Evolutionary conservation across 1,140 invertebrate species (phyloP), one percentile per base, ranked within the genome.

Genomic region (Aphaenogaster ashmeadi): DNA sequence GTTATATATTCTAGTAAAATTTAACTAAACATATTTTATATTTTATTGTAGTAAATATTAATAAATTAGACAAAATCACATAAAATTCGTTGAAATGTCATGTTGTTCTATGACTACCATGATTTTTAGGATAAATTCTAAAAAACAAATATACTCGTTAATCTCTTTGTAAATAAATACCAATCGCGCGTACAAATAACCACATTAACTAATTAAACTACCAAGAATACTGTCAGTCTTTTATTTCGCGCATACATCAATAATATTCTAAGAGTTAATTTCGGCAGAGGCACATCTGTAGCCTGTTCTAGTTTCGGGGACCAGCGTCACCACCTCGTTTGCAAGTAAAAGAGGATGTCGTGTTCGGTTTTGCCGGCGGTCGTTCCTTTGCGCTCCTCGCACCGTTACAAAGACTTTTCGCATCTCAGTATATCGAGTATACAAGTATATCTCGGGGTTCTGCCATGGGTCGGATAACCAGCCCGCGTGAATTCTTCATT

Each of bases 361-460:
- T 71, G 27, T 18, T 50, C 41, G 9, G 47, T 56, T 66, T 72
- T 36, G 15, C 41, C 27, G 15, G 27, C 11, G n/a, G 54, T 88
- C 54, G 66, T 78, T 27, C 27, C 27, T 27, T 83, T 64, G 66
- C 47, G 84, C 27, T 54, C 7, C 18, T n/a, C 38, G 15, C 15
- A 8, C 69, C 52, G 75, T 84, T 78, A 74, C 72, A 62, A 88
- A 60, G 54, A 79, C 60, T 56, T 74, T 69, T 89, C 87, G 56
- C 66, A 60, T 78, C 54, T 84, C 44, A 13, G 41, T 69, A 69
- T 47, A 69, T 58, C 54, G 66, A 47, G 44, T 27, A 11, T 69
- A 69, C 15, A 41, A 69, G 38, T 89, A 84, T 50, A 77, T 56
- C 56, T 54, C 50, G n/a, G 36, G 27, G 21, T 84, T 84, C 18